Evolutionary conservation across 2,113 vertebrate genomes (phyloP).

Genomic region (Carollia perspicillata): DNA sequence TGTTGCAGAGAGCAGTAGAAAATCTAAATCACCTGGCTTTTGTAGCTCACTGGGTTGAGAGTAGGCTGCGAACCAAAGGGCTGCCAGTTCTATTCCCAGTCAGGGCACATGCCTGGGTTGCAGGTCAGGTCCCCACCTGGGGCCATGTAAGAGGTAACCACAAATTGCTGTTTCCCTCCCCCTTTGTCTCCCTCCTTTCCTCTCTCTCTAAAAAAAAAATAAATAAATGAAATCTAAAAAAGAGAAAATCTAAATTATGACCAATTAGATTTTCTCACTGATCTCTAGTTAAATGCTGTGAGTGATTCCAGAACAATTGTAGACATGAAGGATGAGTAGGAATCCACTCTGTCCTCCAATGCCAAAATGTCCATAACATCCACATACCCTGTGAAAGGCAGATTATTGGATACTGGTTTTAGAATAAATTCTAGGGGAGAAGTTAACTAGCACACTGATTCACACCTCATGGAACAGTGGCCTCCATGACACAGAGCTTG

Average conservation of each 20-base stretch:
- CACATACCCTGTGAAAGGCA: background rate
- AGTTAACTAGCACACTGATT: background rate
- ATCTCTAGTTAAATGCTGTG: background rate
- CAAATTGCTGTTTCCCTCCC: too few relatives aligned
- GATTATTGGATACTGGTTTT: background rate
- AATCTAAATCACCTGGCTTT: background rate
- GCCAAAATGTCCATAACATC: background rate
- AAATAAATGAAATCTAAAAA: too few relatives aligned
- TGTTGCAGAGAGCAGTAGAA: background rate
- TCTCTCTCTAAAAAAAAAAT: too few relatives aligned
- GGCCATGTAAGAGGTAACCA: too few relatives aligned
- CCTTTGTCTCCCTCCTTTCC: too few relatives aligned
- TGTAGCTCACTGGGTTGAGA: too few relatives aligned
- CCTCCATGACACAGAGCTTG: background rate
- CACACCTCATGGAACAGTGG: background rate
- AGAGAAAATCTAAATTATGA: background rate
- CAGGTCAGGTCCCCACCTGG: too few relatives aligned
- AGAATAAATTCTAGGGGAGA: background rate
- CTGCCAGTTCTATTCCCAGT: too few relatives aligned
- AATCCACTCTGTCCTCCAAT: background rate
- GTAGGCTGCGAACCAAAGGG: too few relatives aligned
- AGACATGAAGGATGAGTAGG: background rate
- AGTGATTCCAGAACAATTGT: background rate
- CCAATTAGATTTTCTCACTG: background rate
- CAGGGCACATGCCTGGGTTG: too few relatives aligned